Percentiles rank a stretch among this genome's conserved stretches.
These are phyloP conservation scores for Pterobdella sp. DNA, from an alignment of 2,888 invertebrate species.

Conservation along the genomic window DNA sequence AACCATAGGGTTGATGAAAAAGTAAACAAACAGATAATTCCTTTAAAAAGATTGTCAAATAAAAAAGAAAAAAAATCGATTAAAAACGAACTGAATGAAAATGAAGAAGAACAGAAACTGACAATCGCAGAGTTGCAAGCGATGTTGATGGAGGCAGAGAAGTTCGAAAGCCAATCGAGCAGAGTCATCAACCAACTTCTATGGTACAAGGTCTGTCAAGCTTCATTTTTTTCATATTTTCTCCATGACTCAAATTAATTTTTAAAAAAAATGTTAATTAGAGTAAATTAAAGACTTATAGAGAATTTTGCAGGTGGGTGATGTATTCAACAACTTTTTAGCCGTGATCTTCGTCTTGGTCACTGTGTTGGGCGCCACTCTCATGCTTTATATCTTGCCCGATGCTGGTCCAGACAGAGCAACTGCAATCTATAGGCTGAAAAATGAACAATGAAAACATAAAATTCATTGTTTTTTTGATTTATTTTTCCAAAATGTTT, in stretches of 20 bases:
- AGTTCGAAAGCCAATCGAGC: neutral
- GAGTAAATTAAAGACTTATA: neutral
- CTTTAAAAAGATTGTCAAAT: no score
- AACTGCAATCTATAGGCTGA: no score
- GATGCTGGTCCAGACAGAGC: neutral
- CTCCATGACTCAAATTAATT: neutral
- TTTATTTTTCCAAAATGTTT: no score
- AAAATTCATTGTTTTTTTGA: no score
- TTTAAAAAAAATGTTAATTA: neutral
- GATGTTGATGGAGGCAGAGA: constrained; percentile 7
- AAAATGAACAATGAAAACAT: no score
- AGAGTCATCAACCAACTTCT: neutral
- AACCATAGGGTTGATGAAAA: neutral
- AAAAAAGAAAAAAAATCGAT: no score
- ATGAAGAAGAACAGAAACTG: no score
- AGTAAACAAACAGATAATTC: neutral
- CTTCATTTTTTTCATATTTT: neutral
- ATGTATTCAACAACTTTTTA: constrained; percentile 9
- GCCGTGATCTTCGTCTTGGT: constrained; percentile 2
- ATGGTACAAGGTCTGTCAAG: neutral
- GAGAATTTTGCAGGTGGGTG: neutral
- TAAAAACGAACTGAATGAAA: neutral
- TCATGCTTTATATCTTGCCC: neutral
- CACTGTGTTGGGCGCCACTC: neutral
- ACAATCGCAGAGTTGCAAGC: neutral